Conservation (phyloP, 1,140 invertebrate species). For the Andrena cerasifolii region DNA sequence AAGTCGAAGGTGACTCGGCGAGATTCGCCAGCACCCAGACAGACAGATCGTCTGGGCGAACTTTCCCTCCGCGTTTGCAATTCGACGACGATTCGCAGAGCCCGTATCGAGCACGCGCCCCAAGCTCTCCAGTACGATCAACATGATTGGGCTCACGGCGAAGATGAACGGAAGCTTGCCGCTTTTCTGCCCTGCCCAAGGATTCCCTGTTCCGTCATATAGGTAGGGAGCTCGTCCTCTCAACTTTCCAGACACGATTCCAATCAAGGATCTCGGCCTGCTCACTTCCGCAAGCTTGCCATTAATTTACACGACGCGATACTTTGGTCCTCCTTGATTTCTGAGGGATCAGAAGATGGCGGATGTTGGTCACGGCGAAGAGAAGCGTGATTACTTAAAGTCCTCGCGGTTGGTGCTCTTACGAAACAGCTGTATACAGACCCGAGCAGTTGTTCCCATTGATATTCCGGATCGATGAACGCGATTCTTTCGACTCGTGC, state of each 20-base stretch:
- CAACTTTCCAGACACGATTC: not conserved
- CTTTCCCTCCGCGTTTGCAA: slow-evolving; percentile 16
- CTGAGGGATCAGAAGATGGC: not conserved
- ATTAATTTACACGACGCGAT: not conserved
- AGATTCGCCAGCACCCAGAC: not conserved
- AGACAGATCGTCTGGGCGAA: not conserved
- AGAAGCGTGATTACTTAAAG: no score
- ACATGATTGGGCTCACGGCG: slow-evolving; percentile 85
- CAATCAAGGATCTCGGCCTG: not conserved
- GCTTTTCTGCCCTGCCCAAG: slow-evolving; percentile 85
- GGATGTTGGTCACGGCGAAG: no score
- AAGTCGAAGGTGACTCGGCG: slow-evolving; percentile 63
- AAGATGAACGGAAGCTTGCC: slow-evolving; percentile 83
- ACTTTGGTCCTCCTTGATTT: not conserved
- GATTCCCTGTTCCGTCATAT: slow-evolving; percentile 83
- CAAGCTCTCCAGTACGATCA: slow-evolving; percentile 86
- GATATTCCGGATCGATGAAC: not conserved
- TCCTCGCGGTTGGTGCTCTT: no score
- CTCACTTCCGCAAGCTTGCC: not conserved
- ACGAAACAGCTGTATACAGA: no score
- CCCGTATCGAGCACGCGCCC: slow-evolving; percentile 86
- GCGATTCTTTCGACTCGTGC: not conserved
- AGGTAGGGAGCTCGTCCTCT: slow-evolving; percentile 67
- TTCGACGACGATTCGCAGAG: slow-evolving; percentile 79
- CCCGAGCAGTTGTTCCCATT: no score